Base-by-base conservation (phyloP, 92 coral and sea anemone genomes). In the Phenganax stokvisi region DNA sequence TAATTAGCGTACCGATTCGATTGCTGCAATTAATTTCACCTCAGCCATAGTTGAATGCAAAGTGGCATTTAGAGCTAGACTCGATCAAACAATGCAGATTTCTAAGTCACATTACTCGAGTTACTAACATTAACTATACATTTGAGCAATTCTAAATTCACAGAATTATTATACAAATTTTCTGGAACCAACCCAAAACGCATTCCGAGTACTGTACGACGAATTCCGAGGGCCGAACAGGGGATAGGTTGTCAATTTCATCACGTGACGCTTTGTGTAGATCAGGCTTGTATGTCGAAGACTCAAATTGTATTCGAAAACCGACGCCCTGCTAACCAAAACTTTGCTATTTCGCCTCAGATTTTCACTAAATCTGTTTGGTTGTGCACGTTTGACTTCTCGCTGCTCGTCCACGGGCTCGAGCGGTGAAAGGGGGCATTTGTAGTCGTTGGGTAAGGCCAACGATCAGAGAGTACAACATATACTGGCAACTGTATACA, bases 371-470 rank as follows among this genome's bases (percentile, higher is more conserved):
- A 9, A 59, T 28, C 8, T 13, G 58, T 60, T 77, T 60, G 47
- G 81, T 37, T 37, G 56, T 37, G 70, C 56, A 58, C 7, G 27
- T 62, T 10, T 7, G 55, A 20, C 83, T 25, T 29, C 93, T 90
- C 97, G 92, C 85, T 85, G 91, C 97, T 93, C 96, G 92, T 88
- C 79, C 86, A 57, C 93, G 96, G 99, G 99, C 97, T 85, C 96
- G 97, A 90, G 97, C 89, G 79, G 87, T 77, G 89, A 85, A 90
- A 83, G 74, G 86, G 85, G 89, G 89, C 86, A 81, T 89, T 85
- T 85, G 73, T 87, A 87, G 87, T 85, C 89, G 88, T 86, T 85
- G 62, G 77, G 85, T 76, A 80, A 85, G 91, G 89, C 92, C 92
- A 75, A 89, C 92, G 93, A 92, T 53, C 77, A 73, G 10, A 25